Base-by-base conservation (phyloP, 2,888 invertebrate species). In the Spialia ferax region DNA sequence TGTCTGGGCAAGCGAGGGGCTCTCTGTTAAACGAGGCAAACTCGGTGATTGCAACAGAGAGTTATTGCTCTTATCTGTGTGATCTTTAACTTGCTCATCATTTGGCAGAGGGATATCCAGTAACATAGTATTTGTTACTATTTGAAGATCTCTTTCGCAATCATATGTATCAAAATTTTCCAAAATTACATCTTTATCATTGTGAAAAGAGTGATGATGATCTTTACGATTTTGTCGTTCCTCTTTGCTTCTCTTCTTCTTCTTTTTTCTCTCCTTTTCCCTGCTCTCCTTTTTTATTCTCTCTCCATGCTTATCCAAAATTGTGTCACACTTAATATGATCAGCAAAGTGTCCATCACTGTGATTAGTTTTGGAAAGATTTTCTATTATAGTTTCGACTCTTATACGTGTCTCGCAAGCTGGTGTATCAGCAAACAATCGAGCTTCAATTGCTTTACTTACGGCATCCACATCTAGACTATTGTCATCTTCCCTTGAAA, bases 381-480 rank as follows among this genome's bases (percentile, higher is more conserved):
- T 71, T 29, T 82, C 78, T 6, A 87, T 83, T 26, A 79, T 76
- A n/a, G 79, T 86, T 60, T 87, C 88, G n/a, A 78, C 72, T 71
- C 79, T 86, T 18, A 85, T 84, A 54, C 86, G 80, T 74, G 84
- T 86, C 73, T 92, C 85, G 68, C 94, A 94, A 57, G 94, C 93
- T 35, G 93, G 1, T 18, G 94, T 94, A 75, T 97, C 95, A 61
- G 96, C 96, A 87, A 97, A 95, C 29, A 97, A 94, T 75, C 97
- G 96, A 2, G 97, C 97, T 88, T 97, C 97, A 57, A 97, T 94
- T 48, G 97, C 97, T 79, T 97, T 96, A 64, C 97, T 97, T 15
- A 97, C 97, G 80, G 97, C 97, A 74, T 96, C 96, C 73, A 97
- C 94, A 79, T 97, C 97, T 67, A 97, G 95, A 78, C 97, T 97